Conservation (phyloP, 2,888 invertebrate species). For the Volucella zonaria region DNA sequence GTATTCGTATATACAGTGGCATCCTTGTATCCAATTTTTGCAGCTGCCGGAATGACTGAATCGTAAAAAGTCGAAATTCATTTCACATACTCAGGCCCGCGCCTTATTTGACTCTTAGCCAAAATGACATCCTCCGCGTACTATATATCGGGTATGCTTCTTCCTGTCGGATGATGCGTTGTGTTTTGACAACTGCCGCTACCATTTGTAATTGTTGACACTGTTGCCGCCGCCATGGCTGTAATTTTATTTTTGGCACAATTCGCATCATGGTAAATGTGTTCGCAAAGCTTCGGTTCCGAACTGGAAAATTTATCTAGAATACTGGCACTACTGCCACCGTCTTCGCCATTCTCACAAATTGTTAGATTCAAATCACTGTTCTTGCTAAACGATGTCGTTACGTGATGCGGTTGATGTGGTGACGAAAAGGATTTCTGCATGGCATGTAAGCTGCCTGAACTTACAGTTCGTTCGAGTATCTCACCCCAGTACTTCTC, state of each 20-base stretch:
- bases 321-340: conserved; percentile 74
- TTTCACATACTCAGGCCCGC: conserved; percentile 67
- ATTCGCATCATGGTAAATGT: conserved; percentile 81
- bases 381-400: conserved; percentile 81
- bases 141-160: conserved; percentile 80
- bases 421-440: conserved; percentile 82
- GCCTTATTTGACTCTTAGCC: conserved; percentile 79
- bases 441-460: conserved; percentile 88
- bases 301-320: conserved; percentile 81
- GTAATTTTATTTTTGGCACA: conserved; percentile 81
- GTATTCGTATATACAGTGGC: background rate
- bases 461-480: conserved; percentile 89
- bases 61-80: conserved; percentile 48
- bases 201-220: conserved; percentile 60
- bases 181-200: conserved; percentile 69
- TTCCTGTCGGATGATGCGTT: conserved; percentile 60
- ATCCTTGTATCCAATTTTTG: conserved; percentile 5
- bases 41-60: background rate
- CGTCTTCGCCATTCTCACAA: conserved; percentile 65
- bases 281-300: conserved; percentile 82
- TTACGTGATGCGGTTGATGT: conserved; percentile 77
- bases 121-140: conserved; percentile 82
- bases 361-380: conserved; percentile 80
- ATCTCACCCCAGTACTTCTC: conserved; percentile 91
- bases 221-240: conserved; percentile 63